Conservation (phyloP, 2,888 invertebrate species). For the Nomada hirtipes region DNA sequence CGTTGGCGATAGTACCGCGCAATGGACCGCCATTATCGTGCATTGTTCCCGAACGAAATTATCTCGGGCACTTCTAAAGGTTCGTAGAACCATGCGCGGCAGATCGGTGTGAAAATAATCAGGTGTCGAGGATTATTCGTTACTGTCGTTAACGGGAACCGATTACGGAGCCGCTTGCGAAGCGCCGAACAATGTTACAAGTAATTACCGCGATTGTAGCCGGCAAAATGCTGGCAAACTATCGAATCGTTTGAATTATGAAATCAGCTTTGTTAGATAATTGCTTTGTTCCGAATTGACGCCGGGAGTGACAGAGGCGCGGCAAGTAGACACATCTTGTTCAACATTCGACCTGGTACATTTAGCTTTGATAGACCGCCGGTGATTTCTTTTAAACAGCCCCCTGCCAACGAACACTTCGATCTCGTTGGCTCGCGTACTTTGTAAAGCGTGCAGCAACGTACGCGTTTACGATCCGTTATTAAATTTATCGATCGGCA, state of each 20-base stretch:
- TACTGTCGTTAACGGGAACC: conserved; percentile 46
- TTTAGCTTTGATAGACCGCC: not conserved
- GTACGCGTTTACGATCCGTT: conserved; percentile 36
- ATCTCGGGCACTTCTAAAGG: conserved; percentile 13
- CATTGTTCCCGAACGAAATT: conserved; percentile 47
- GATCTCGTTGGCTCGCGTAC: not conserved
- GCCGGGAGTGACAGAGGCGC: conserved; percentile 10
- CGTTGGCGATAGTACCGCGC: not conserved
- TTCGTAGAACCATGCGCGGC: not conserved
- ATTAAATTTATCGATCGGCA: conserved; percentile 21
- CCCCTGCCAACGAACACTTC: conserved; percentile 7
- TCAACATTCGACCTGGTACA: not conserved
- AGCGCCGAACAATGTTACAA: conserved; percentile 43
- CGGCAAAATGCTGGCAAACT: conserved; percentile 26
- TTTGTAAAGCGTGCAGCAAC: not conserved
- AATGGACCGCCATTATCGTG: conserved; percentile 41
- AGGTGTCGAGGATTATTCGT: conserved; percentile 52
- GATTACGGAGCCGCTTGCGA: conserved; percentile 41
- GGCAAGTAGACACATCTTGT: not conserved
- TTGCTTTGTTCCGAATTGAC: conserved; percentile 41
- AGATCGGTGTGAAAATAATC: conserved; percentile 48
- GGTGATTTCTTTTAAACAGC: not conserved
- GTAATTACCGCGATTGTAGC: conserved; percentile 59
- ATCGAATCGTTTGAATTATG: conserved; percentile 36
- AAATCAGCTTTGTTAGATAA: conserved; percentile 53